phyloP scores from a whole-genome alignment of 2,797 vertebrate species.

The Silurus lanzhouensis region DNA sequence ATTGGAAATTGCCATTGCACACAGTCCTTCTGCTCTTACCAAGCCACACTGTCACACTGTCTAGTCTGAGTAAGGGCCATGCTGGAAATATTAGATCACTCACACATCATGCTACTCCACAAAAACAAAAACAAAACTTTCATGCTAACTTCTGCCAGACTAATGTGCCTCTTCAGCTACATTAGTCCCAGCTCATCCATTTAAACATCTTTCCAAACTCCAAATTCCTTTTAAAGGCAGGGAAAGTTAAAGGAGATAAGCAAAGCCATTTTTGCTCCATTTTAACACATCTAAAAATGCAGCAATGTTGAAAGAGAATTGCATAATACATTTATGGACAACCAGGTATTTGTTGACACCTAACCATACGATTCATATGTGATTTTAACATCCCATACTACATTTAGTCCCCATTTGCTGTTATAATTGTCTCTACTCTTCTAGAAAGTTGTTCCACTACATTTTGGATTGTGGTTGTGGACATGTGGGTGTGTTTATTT shows the following conservation, averaged over 20 bases:
- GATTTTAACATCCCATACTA: no score
- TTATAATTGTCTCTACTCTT: no score
- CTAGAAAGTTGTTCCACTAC: no score
- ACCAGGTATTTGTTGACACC: no score
- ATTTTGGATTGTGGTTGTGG: no score
- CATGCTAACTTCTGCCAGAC: neutral
- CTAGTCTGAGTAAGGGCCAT: neutral
- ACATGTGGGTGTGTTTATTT: no score
- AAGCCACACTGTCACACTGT: neutral
- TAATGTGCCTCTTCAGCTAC: neutral
- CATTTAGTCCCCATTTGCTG: no score
- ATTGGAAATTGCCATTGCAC: constrained; percentile 12
- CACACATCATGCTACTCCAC: neutral
- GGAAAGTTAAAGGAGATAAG: neutral
- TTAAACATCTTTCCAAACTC: neutral
- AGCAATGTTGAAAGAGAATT: neutral
- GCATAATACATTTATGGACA: no score
- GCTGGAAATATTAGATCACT: constrained; percentile 11
- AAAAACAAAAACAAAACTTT: neutral
- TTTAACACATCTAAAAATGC: neutral
- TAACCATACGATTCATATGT: no score
- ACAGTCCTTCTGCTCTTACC: constrained; percentile 7
- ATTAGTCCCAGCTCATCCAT: neutral
- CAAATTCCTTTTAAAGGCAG: neutral
- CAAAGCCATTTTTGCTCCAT: neutral